A percentile compares a stretch with the other conserved stretches of the same genome.
Evolutionary conservation across 1,140 invertebrate species (phyloP).

Genomic region (Planococcus citri): DNA sequence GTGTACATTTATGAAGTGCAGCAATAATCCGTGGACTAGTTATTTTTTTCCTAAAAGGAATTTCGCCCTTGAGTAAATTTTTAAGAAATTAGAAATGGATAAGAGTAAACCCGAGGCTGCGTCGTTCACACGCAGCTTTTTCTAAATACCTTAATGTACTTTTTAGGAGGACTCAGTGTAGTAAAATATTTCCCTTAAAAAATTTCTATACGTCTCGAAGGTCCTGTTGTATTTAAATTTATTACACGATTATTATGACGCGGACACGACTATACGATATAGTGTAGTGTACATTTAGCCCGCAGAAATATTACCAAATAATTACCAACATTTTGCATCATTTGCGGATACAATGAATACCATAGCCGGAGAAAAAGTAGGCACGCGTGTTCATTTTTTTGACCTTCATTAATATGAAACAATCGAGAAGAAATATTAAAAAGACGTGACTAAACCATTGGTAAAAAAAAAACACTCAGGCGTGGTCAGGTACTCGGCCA

Average conservation of each 20-base stretch:
- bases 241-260: not conserved
- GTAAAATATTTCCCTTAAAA: no score
- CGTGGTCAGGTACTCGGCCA: not conserved
- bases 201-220: no score
- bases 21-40: not conserved
- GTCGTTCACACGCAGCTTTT: no score
- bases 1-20: not conserved
- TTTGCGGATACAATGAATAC: constrained; percentile 2
- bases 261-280: not conserved
- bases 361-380: constrained; percentile 6
- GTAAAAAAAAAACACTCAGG: not conserved
- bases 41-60: no score
- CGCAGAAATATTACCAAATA: not conserved
- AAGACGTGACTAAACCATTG: not conserved
- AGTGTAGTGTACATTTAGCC: not conserved
- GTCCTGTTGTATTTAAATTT: not conserved
- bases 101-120: no score
- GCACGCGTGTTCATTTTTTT: not conserved
- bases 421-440: not conserved
- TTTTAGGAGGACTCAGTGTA: no score
- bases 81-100: not conserved
- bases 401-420: not conserved
- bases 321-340: not conserved
- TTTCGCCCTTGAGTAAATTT: not conserved
- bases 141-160: no score